Evolutionary conservation across 2,888 invertebrate species (phyloP).

Genomic region (Allygus modestus): DNA sequence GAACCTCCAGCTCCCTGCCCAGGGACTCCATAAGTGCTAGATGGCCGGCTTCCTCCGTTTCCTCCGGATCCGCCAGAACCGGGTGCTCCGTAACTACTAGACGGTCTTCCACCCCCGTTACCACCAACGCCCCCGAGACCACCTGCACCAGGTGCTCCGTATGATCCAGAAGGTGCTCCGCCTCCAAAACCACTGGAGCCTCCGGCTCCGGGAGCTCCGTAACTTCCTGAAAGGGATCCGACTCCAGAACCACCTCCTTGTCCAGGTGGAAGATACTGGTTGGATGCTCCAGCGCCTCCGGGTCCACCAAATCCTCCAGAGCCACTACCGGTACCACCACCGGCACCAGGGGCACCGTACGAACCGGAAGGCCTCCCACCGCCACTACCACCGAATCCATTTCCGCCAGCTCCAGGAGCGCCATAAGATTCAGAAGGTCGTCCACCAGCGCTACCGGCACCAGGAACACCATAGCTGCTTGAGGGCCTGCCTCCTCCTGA

Average conservation of each 20-base stretch:
- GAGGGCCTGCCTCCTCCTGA: constrained; percentile 46
- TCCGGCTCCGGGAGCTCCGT: constrained; percentile 50
- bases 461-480: constrained; percentile 56
- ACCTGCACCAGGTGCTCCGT: constrained; percentile 61
- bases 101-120: constrained; percentile 17
- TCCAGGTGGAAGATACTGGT: constrained; percentile 57
- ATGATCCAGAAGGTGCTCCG: constrained; percentile 50
- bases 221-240: constrained; percentile 6
- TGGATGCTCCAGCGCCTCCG: constrained; percentile 10
- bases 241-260: constrained; percentile 53
- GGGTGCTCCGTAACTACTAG: constrained; percentile 42
- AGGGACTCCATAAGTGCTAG: constrained; percentile 48
- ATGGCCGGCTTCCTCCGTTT: neutral
- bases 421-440: constrained; percentile 24
- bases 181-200: constrained; percentile 57
- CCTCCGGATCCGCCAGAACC: constrained; percentile 30
- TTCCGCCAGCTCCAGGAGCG: constrained; percentile 42
- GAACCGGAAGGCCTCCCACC: constrained; percentile 33
- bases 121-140: constrained; percentile 56
- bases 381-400: constrained; percentile 28
- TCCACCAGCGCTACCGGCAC: constrained; percentile 41
- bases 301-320: constrained; percentile 26
- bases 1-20: constrained; percentile 46
- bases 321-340: constrained; percentile 12
- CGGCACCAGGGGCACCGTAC: constrained; percentile 44